Conservation (phyloP, 2,888 invertebrate species). For the Panzeria rudis region DNA sequence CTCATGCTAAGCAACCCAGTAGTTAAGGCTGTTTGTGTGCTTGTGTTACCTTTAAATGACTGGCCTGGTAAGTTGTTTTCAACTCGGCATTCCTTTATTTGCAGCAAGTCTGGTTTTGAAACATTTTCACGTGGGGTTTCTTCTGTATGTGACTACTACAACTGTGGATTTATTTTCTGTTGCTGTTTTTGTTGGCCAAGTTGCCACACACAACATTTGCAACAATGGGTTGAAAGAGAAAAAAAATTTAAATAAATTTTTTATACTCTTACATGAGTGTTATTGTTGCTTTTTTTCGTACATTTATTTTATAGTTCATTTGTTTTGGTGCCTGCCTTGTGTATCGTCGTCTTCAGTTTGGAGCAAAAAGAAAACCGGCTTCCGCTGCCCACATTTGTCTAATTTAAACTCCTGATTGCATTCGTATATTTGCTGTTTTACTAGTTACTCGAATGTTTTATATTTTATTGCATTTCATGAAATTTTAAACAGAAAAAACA, state of each 20-base stretch:
- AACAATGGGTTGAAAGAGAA: constrained; percentile 43
- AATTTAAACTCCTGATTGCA: constrained; percentile 39
- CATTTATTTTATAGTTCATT: constrained; percentile 50
- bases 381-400: constrained; percentile 66
- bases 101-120: constrained; percentile 59
- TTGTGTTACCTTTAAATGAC: constrained; percentile 20
- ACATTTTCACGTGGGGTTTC: constrained; percentile 70
- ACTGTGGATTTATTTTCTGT: background rate
- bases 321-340: background rate
- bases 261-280: constrained; percentile 1
- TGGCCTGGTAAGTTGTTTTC: constrained; percentile 33
- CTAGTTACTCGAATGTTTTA: constrained; percentile 26
- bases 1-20: background rate
- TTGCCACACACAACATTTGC: constrained; percentile 58
- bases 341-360: background rate
- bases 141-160: constrained; percentile 5
- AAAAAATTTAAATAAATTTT: constrained; percentile 31
- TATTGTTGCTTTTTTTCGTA: background rate
- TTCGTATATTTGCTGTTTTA: constrained; percentile 15
- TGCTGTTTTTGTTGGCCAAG: constrained; percentile 43
- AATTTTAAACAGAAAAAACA: background rate
- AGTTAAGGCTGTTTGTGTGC: background rate
- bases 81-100: constrained; percentile 47
- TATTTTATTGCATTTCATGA: constrained; percentile 37
- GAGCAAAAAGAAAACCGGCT: constrained; percentile 57